Base-by-base conservation (phyloP, 2,888 invertebrate species). In the Drosophila kanekoi region DNA sequence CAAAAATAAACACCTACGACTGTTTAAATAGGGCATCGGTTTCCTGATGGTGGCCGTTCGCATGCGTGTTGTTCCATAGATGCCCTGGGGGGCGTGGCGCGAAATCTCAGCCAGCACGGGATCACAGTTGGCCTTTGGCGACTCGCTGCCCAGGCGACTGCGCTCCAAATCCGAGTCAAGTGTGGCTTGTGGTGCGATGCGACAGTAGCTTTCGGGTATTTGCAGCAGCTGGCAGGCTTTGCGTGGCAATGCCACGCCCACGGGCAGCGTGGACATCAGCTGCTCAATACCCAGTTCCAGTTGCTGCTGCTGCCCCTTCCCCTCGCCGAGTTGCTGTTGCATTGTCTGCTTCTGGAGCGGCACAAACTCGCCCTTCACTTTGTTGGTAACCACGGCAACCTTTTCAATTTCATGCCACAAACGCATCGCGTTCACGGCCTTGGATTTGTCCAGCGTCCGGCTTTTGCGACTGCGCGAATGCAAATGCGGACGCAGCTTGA, bases 141-240 rank as follows among this genome's bases (percentile, higher is more conserved):
- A 69, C 0, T 79, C 80, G 20, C 37, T 60, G 41, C 45, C 35
- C 1, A 81, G 13, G 35, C 35, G 45, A 0, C 62, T 72, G 0
- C 66, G 51, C 11, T 83, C 83, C 61, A 80, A 63, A 14, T 78
- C 81, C 11, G 87, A 78, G 54, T 83, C 80, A 28, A 77, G n/a
- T 0, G 66, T 64, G 6, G 76, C 76, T 5, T 58, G 49, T 9
- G 84, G 81, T 1, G 81, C 86, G 13, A 60, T 20, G 10, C 62
- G 62, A 35, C 81, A 81, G 62, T 85, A 90, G 32, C 68, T 85
- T 38, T 91, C 90, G 13, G 91, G 91, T 75, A 91, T 92, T 75
- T 91, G 91, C 11, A 91, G 62, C 18, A 91, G 64, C 59, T 91
- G 90, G 53, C 92, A 92, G 4, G 92, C 91, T 63, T 91, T 92